Percentiles rank a stretch among this genome's conserved stretches.
phyloP scores from a whole-genome alignment of 2,888 invertebrate species.

The Hybos culiciformis region DNA sequence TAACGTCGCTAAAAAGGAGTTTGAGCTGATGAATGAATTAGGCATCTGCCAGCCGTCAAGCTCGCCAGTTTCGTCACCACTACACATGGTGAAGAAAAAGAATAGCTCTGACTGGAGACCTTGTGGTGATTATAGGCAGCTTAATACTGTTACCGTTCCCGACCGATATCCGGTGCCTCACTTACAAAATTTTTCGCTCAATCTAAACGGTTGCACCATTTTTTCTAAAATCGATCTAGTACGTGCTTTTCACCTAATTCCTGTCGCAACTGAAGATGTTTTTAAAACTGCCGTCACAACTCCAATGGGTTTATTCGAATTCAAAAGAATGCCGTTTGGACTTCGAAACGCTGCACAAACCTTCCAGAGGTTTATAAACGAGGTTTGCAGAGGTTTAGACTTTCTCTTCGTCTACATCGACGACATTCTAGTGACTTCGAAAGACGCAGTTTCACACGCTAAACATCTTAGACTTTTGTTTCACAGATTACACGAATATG shows the following conservation, averaged over 20 bases:
- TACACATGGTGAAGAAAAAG: not conserved
- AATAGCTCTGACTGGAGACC: not conserved
- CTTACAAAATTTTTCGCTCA: not conserved
- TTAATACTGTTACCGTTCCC: not conserved
- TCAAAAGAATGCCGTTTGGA: not conserved
- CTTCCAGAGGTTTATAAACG: not conserved
- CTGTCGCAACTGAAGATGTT: not conserved
- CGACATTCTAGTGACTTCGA: not conserved
- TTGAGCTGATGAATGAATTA: not conserved
- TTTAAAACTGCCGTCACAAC: conserved; percentile 4
- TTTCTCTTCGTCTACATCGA: not conserved
- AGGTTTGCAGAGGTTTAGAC: not conserved
- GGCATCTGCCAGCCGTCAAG: not conserved
- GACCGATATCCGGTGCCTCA: not conserved
- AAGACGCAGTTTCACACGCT: not conserved
- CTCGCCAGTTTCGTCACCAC: conserved; percentile 1
- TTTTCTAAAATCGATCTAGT: not conserved
- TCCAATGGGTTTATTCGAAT: not conserved
- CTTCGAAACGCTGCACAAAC: not conserved
- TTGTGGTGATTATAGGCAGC: not conserved
- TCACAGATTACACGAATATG: not conserved
- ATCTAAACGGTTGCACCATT: not conserved
- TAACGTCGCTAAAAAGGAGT: not conserved
- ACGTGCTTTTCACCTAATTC: not conserved
- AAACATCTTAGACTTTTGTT: not conserved